phyloP scores from a whole-genome alignment of 1,140 invertebrate species.

The Ruditapes philippinarum region DNA sequence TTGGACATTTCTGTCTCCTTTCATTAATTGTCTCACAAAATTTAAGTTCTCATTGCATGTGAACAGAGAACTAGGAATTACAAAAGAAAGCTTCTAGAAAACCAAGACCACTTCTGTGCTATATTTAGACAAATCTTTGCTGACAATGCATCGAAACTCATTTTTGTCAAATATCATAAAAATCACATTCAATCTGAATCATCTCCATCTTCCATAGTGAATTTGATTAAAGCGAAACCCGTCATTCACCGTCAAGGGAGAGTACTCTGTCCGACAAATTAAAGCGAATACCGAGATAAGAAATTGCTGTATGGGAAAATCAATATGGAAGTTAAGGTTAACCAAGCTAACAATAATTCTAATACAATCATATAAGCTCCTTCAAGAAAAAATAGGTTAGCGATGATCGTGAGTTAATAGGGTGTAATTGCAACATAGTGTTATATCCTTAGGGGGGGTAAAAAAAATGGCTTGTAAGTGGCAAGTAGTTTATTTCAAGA shows the following conservation, averaged over 20 bases:
- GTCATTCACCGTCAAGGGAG: background rate
- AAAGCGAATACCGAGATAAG: background rate
- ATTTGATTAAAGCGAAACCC: slow-evolving; percentile 7
- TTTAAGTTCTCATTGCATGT: no score
- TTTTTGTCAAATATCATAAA: slow-evolving; percentile 16
- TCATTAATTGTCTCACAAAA: no score
- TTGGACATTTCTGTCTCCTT: no score
- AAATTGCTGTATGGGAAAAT: background rate
- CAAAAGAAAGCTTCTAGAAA: no score
- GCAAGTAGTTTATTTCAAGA: no score
- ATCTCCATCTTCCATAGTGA: background rate
- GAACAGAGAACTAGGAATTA: no score
- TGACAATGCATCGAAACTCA: background rate
- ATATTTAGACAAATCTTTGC: no score
- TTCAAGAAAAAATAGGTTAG: background rate
- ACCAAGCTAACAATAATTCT: slow-evolving; percentile 9
- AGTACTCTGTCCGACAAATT: background rate
- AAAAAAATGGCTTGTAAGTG: background rate
- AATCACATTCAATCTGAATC: background rate
- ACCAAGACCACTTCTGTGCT: no score
- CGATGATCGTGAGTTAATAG: slow-evolving; percentile 3
- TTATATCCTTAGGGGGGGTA: background rate
- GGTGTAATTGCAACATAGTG: background rate
- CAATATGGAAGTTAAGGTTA: slow-evolving; percentile 24
- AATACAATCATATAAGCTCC: slow-evolving; percentile 15